Conservation (phyloP, 2,797 vertebrate species). For the Numenius phaeopus region DNA sequence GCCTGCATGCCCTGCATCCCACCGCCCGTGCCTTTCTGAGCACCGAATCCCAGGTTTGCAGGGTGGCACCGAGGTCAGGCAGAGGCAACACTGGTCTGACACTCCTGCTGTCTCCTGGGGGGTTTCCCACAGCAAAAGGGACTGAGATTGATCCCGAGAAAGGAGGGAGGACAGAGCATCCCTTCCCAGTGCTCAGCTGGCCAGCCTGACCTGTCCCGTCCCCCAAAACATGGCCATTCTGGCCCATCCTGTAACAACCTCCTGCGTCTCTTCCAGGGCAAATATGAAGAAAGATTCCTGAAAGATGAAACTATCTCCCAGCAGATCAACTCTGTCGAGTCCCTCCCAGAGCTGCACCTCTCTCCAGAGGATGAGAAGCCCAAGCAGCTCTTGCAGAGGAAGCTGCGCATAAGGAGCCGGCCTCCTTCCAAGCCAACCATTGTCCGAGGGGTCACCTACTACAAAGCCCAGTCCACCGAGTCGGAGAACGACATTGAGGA, state of each 20-base stretch:
- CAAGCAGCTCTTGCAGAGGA: conserved; percentile 69
- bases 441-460: conserved; percentile 94
- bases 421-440: conserved; percentile 82
- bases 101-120: background rate
- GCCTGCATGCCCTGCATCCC: background rate
- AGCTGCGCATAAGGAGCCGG: conserved; percentile 67
- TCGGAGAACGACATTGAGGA: conserved; percentile 90
- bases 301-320: conserved; percentile 78
- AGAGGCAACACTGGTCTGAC: fast-evolving
- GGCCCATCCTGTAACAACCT: background rate
- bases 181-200: fast-evolving
- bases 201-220: background rate
- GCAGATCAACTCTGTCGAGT: conserved; percentile 75
- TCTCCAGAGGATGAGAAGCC: conserved; percentile 64
- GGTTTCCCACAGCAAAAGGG: background rate
- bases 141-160: background rate
- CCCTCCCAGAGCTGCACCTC: conserved; percentile 66
- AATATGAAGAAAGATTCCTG: conserved; percentile 86
- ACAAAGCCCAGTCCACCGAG: conserved; percentile 91
- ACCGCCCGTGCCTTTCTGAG: fast-evolving
- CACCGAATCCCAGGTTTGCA: background rate
- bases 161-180: background rate
- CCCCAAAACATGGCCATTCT: fast-evolving
- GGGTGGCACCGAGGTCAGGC: background rate
- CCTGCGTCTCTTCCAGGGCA: conserved; percentile 76